Evolutionary conservation across 64 coral and sea anemone genomes (phyloP).

Genomic region (Stylophora pistillata): DNA sequence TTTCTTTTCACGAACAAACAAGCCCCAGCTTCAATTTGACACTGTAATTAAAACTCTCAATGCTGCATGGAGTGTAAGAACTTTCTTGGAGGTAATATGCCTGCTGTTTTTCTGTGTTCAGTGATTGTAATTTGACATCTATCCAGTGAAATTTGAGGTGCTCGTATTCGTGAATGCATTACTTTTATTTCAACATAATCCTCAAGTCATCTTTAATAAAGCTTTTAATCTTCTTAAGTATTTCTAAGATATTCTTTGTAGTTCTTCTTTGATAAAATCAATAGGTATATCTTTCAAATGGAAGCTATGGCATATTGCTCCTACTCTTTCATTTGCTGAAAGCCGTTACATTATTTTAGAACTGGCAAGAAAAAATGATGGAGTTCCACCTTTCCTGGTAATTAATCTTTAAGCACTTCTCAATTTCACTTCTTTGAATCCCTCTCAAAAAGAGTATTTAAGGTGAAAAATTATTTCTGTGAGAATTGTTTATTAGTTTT

Average conservation of each 20-base stretch:
- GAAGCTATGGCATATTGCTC: no score
- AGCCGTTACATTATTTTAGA: no score
- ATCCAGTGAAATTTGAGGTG: constrained; percentile 28
- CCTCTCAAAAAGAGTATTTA: not conserved
- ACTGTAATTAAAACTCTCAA: not conserved
- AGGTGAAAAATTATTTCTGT: no score
- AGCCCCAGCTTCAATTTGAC: not conserved
- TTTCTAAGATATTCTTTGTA: constrained; percentile 39
- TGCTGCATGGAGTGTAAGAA: not conserved
- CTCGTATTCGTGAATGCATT: constrained; percentile 13
- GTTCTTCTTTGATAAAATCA: not conserved
- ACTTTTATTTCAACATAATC: constrained; percentile 27
- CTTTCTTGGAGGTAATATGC: not conserved
- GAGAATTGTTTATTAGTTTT: no score
- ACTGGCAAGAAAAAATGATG: not conserved
- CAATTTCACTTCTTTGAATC: not conserved
- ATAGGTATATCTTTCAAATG: not conserved
- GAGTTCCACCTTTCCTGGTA: no score
- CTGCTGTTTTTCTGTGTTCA: not conserved
- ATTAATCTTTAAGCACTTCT: no score
- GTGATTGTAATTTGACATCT: constrained; percentile 8
- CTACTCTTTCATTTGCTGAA: no score
- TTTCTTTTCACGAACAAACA: constrained; percentile 19
- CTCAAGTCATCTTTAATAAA: constrained; percentile 1
- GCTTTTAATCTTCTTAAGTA: constrained; percentile 47